Percentiles rank a stretch among this genome's conserved stretches.
Conservation (phyloP, 2,888 invertebrate genomes). For the Pheosia tremula region DNA sequence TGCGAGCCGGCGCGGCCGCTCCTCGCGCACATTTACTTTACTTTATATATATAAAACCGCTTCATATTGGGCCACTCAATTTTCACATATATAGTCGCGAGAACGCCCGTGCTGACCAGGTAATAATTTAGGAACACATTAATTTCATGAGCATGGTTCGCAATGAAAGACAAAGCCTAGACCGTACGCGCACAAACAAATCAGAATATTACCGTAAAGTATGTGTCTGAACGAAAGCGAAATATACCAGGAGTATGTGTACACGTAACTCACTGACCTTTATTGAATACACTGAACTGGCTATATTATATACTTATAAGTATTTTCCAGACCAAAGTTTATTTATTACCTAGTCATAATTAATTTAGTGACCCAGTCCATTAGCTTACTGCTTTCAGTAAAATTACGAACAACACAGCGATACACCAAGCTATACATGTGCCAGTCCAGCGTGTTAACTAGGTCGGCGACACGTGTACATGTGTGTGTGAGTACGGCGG, state of each 20-base stretch:
- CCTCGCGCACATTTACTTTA: neutral
- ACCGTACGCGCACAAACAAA: constrained; percentile 10
- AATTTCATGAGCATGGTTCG: constrained; percentile 17
- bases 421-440: too few species aligned
- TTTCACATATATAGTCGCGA: neutral
- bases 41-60: too few species aligned
- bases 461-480: neutral
- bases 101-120: constrained; percentile 4
- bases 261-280: neutral
- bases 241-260: neutral
- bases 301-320: neutral
- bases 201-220: neutral
- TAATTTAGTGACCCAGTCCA: too few species aligned
- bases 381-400: too few species aligned
- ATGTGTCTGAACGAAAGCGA: neutral
- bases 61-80: too few species aligned
- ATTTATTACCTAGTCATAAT: too few species aligned
- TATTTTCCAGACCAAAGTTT: too few species aligned
- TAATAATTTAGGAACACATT: neutral
- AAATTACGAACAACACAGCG: too few species aligned
- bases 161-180: constrained; percentile 62
- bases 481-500: constrained; percentile 1
- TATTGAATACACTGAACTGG: neutral
- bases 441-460: neutral
- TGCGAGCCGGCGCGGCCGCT: neutral